Base-by-base conservation (phyloP, 2,797 vertebrate species). In the Coregonus ussuriensis region DNA sequence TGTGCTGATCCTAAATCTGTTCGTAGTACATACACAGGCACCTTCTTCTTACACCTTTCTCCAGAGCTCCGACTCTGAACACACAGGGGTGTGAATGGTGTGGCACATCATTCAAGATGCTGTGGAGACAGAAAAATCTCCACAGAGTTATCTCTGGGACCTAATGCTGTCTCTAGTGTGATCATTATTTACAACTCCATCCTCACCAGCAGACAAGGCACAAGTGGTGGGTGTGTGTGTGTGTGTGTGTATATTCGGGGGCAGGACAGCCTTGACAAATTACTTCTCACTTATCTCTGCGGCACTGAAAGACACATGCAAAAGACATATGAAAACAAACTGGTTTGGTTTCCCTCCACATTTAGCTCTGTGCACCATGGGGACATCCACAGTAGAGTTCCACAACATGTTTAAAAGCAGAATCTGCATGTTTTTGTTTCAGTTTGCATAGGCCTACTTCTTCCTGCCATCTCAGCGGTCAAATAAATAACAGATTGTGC, bases 141-240 rank as follows among this genome's bases (percentile, higher is more conserved):
- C 47, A 21, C 11, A 33, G 18, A 62, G 4, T n/a, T 16, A 31
- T 29, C 21, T n/a, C 33, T n/a, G 4, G 68, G 66, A 31, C 68
- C 68, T 31, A 13, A 16, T 9, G 18, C 33, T 21, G 70, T 79
- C 72, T 74, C 29, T 35, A n/a, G 31, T 53, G 79, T 72, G 71
- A 69, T 77, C 67, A 77, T 81, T 81, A 81, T 62, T 76, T 74
- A 78, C 79, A 63, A 37, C 75, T 74, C 16, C 68, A 56, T 77
- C 65, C 59, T 71, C 54, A 74, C 37, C 67, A 15, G 51, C 31
- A 73, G 47, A 75, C 37, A 18, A 74, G 9, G 21, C 14, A 21
- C 21, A 25, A 47, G 70, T 53, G 70, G 13, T 73, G 41, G 31
- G 29, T 54, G 41, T 41, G 77, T 68, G 51, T 72, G 41, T 35